These are phyloP conservation scores for Balearica regulorum DNA, from an alignment of 2,797 vertebrate genomes.

Conservation along the genomic window DNA sequence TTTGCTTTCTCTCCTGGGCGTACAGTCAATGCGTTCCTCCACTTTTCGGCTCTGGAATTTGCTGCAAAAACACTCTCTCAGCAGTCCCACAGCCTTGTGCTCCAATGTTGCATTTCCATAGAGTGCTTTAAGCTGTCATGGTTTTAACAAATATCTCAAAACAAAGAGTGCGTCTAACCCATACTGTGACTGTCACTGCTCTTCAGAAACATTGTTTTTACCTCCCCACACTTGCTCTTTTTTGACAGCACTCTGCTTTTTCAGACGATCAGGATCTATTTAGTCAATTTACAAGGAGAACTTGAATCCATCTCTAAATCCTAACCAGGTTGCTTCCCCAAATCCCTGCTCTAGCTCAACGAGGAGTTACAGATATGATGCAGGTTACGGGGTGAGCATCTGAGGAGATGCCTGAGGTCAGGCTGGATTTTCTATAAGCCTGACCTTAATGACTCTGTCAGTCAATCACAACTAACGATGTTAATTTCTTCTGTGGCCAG, in stretches of 20 bases:
- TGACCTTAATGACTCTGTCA: not conserved
- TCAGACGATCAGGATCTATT: not conserved
- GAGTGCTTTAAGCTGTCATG: not conserved
- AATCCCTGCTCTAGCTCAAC: not conserved
- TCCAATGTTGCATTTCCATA: not conserved
- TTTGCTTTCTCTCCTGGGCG: not conserved
- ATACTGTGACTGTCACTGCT: not conserved
- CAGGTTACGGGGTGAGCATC: not conserved
- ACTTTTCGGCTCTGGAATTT: not conserved
- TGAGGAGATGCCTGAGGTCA: not conserved
- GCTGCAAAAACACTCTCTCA: not conserved
- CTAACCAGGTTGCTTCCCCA: not conserved
- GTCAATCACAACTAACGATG: fast-evolving
- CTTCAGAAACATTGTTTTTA: not conserved
- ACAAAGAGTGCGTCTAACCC: not conserved
- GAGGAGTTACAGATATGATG: not conserved
- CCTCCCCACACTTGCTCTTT: not conserved
- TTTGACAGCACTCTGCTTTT: not conserved
- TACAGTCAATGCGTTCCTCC: not conserved
- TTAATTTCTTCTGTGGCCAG: not conserved
- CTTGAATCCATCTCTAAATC: not conserved
- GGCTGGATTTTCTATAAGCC: not conserved
- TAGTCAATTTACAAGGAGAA: not conserved
- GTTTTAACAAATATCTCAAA: not conserved
- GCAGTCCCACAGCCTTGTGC: not conserved